Percentiles rank a stretch among this genome's conserved stretches.
These are phyloP conservation scores for Pogona vitticeps DNA, from an alignment of 2,113 vertebrate species.

Conservation along the genomic window DNA sequence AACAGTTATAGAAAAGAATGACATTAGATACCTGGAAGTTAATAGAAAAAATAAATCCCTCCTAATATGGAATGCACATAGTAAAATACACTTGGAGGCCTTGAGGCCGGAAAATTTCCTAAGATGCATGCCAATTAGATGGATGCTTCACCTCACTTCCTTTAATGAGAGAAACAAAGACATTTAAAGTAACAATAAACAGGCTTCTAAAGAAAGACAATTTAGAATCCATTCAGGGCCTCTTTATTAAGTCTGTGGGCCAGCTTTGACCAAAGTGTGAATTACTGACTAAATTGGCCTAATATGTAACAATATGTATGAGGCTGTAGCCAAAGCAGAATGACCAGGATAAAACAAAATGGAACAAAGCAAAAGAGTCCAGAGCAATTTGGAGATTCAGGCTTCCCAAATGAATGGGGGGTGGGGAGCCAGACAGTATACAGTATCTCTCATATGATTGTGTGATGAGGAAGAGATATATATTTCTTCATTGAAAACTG, in stretches of 20 bases:
- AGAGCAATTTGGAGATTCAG: too few relatives aligned
- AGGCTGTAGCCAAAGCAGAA: too few relatives aligned
- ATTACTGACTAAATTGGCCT: too few relatives aligned
- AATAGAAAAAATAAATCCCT: background rate
- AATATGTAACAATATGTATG: too few relatives aligned
- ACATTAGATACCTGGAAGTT: accelerated
- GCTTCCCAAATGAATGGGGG: too few relatives aligned
- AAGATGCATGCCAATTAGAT: background rate
- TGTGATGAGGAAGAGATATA: too few relatives aligned
- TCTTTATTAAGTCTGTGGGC: background rate
- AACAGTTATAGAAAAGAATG: slow-evolving; percentile 6
- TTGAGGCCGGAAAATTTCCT: background rate
- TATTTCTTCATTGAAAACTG: too few relatives aligned
- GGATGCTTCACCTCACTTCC: background rate
- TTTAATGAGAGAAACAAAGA: background rate
- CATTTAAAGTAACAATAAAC: background rate
- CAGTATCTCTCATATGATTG: too few relatives aligned
- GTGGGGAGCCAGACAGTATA: too few relatives aligned
- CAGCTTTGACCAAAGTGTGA: too few relatives aligned
- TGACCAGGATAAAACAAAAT: too few relatives aligned
- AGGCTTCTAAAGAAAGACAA: background rate
- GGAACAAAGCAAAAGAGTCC: too few relatives aligned
- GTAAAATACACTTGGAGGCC: background rate
- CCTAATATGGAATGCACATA: background rate
- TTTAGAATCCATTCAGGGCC: background rate